These are phyloP conservation scores for Meteorus sp. DNA, from an alignment of 1,140 invertebrate genomes.

Conservation along the genomic window DNA sequence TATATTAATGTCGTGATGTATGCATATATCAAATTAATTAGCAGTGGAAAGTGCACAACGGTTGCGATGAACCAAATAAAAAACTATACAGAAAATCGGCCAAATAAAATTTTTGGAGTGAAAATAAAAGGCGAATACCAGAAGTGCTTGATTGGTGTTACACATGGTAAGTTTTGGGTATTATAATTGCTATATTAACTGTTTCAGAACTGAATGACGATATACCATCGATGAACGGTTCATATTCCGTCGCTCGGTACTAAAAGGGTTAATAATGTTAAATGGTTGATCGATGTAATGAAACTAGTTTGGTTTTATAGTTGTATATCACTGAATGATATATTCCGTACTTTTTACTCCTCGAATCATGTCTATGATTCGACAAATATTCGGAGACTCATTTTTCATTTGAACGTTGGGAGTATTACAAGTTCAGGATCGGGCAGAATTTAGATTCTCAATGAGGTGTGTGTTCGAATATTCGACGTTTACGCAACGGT, in stretches of 20 bases:
- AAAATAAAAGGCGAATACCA: conserved; percentile 1
- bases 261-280: too few relatives aligned
- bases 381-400: too few relatives aligned
- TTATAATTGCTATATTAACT: background rate
- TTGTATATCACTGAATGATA: too few relatives aligned
- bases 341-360: background rate
- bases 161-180: background rate
- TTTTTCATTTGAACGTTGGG: too few relatives aligned
- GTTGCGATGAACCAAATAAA: background rate
- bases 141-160: conserved; percentile 3
- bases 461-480: too few relatives aligned
- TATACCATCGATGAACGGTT: too few relatives aligned
- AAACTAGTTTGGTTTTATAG: too few relatives aligned
- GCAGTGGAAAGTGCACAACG: background rate
- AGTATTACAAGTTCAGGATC: too few relatives aligned
- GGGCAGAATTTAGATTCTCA: too few relatives aligned
- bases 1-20: background rate
- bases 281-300: too few relatives aligned
- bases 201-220: background rate
- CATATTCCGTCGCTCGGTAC: too few relatives aligned
- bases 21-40: background rate
- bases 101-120: conserved; percentile 1
- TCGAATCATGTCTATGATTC: background rate
- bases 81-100: background rate
- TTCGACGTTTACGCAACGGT: too few relatives aligned